A percentile compares a stretch with the other conserved stretches of the same genome.
Conservation (phyloP, 2,888 invertebrate species). For the Sycophila texana region DNA sequence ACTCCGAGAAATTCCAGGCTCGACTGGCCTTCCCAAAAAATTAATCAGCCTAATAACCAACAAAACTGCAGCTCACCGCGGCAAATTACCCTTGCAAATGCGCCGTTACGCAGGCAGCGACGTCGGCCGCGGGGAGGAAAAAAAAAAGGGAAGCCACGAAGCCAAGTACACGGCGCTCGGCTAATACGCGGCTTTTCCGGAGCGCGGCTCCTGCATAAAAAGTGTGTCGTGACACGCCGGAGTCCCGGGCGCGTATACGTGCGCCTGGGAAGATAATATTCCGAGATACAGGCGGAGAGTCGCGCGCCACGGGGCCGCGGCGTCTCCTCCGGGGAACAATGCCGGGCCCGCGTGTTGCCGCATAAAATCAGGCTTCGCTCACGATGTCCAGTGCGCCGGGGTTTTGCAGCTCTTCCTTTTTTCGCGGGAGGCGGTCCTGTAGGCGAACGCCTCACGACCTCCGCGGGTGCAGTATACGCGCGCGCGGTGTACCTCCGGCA, state of each 20-base stretch:
- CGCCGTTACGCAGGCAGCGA: no score
- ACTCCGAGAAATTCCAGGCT: no score
- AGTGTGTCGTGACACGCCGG: constrained; percentile 36
- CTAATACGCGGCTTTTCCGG: no score
- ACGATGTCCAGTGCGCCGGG: constrained; percentile 7
- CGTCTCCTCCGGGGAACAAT: constrained; percentile 14
- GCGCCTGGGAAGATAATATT: constrained; percentile 23
- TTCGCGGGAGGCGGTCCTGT: background rate
- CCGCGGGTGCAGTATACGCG: background rate
- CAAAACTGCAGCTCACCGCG: no score
- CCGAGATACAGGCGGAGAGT: constrained; percentile 33
- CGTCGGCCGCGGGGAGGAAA: no score
- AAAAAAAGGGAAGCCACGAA: no score
- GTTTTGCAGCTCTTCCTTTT: background rate
- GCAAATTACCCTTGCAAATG: no score
- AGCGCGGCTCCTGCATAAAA: constrained; percentile 30
- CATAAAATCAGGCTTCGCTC: constrained; percentile 1
- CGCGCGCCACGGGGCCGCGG: background rate
- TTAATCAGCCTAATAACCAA: no score
- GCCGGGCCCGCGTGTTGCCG: constrained; percentile 1
- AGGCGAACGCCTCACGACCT: constrained; percentile 8
- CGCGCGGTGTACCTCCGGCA: background rate
- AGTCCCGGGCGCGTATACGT: constrained; percentile 17
- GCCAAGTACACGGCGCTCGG: no score
- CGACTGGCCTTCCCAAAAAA: no score